Evolutionary conservation across 2,888 invertebrate species (phyloP).

Genomic region (Nomada fabriciana): DNA sequence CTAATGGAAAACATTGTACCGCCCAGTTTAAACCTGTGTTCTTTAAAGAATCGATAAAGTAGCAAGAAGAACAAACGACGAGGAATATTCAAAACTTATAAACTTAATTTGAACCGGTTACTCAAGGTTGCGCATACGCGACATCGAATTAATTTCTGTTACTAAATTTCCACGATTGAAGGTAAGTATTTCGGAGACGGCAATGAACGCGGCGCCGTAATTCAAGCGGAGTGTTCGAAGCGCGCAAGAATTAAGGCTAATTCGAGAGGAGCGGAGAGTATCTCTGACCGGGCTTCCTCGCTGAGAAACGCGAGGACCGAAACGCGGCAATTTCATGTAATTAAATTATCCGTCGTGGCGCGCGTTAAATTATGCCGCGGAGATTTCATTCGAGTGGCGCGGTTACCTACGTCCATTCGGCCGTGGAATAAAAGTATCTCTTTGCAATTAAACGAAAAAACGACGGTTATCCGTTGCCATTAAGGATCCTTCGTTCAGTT

Average conservation of each 20-base stretch:
- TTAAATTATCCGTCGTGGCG: constrained; percentile 51
- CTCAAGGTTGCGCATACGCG: too few relatives aligned
- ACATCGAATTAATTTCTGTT: constrained; percentile 5
- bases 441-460: constrained; percentile 4
- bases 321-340: constrained; percentile 45
- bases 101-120: too few relatives aligned
- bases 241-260: constrained; percentile 34
- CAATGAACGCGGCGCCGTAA: constrained; percentile 14
- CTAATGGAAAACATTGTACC: too few relatives aligned
- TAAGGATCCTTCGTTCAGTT: neutral
- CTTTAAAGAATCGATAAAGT: too few relatives aligned
- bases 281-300: constrained; percentile 19
- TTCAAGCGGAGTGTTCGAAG: constrained; percentile 21
- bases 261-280: constrained; percentile 1
- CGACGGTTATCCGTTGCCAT: constrained; percentile 15
- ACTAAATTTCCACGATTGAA: neutral
- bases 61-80: too few relatives aligned
- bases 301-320: constrained; percentile 8
- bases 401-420: constrained; percentile 11
- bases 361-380: constrained; percentile 38
- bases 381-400: constrained; percentile 24
- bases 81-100: too few relatives aligned
- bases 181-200: neutral
- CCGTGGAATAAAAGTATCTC: constrained; percentile 20
- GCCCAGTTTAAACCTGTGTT: too few relatives aligned